Evolutionary conservation across 2,113 vertebrate species (phyloP).

Genomic region (Glaucidium brasilianum): DNA sequence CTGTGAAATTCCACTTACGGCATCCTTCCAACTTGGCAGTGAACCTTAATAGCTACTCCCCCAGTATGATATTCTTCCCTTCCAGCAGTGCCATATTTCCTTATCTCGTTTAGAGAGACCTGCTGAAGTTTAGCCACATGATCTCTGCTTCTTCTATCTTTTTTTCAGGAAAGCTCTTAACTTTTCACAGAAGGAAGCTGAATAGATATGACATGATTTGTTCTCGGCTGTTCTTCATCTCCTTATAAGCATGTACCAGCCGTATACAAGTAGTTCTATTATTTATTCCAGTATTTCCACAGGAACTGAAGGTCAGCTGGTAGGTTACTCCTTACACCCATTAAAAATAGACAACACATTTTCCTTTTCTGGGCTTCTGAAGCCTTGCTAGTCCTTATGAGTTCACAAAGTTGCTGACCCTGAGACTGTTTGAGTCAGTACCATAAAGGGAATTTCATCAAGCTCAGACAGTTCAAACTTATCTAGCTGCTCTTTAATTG

Average conservation of each 20-base stretch:
- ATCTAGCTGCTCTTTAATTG: constrained; percentile 35
- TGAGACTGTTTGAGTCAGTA: constrained; percentile 6
- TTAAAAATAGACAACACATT: constrained; percentile 50
- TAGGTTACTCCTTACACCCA: constrained; percentile 10
- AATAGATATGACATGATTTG: constrained; percentile 3
- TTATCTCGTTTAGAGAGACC: constrained; percentile 30
- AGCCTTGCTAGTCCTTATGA: not conserved
- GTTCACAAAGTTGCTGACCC: constrained; percentile 56
- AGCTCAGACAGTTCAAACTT: constrained; percentile 25
- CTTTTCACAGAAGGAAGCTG: constrained; percentile 13
- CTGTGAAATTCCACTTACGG: constrained; percentile 49
- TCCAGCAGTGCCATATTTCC: constrained; percentile 36
- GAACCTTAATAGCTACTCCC: constrained; percentile 44
- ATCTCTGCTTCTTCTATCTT: not conserved
- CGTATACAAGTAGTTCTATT: constrained; percentile 30
- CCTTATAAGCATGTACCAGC: constrained; percentile 1
- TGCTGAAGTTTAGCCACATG: constrained; percentile 18
- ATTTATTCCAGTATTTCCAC: constrained; percentile 55
- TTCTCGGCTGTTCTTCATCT: not conserved
- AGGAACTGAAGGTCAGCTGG: constrained; percentile 35
- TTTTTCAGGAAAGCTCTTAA: constrained; percentile 6
- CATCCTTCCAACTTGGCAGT: constrained; percentile 35
- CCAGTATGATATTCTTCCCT: constrained; percentile 21
- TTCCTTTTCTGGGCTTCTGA: not conserved
- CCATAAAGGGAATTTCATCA: constrained; percentile 27